A percentile compares a stretch with the other conserved stretches of the same genome.
Evolutionary conservation across 2,888 invertebrate genomes (phyloP).

Genomic region (Drosophila mimetica): DNA sequence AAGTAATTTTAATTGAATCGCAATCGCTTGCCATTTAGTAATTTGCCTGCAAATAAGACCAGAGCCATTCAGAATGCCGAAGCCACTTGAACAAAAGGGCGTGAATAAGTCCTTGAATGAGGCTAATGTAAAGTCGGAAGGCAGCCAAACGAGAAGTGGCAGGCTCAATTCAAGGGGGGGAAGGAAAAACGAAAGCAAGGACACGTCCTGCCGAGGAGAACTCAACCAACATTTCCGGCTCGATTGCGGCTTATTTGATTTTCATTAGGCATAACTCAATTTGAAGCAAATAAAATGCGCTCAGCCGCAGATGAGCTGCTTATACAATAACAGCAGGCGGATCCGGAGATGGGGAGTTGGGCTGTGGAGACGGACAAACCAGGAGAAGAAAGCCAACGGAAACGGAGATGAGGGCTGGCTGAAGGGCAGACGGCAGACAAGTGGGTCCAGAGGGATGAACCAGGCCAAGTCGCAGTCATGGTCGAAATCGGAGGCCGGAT

Average conservation of each 20-base stretch:
- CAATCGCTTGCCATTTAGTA: slow-evolving; percentile 28
- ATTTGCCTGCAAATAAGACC: slow-evolving; percentile 27
- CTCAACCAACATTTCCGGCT: slow-evolving; percentile 68
- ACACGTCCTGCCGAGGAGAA: slow-evolving; percentile 34
- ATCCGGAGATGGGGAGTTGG: slow-evolving; percentile 18
- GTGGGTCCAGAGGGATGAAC: slow-evolving; percentile 15
- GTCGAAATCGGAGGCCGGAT: slow-evolving; percentile 23
- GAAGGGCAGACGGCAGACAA: slow-evolving; percentile 7
- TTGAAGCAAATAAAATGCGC: slow-evolving; percentile 78
- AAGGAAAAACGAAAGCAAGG: slow-evolving; percentile 18
- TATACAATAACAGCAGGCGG: slow-evolving; percentile 60
- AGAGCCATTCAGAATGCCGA: slow-evolving; percentile 45
- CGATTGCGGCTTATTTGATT: slow-evolving; percentile 81
- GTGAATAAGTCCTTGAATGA: slow-evolving; percentile 51
- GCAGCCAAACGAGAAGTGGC: slow-evolving; percentile 36
- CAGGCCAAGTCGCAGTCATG: slow-evolving; percentile 37
- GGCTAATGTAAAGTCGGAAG: slow-evolving; percentile 37
- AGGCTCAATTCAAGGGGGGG: slow-evolving; percentile 1
- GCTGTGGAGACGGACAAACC: slow-evolving; percentile 27
- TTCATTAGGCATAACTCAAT: slow-evolving; percentile 82
- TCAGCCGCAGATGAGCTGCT: slow-evolving; percentile 76
- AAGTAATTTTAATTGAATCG: slow-evolving; percentile 58
- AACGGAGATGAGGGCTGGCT: slow-evolving; percentile 43
- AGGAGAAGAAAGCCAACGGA: slow-evolving; percentile 68
- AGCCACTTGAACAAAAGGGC: slow-evolving; percentile 26